phyloP scores from a whole-genome alignment of 2,797 vertebrate species.

The Phalloptychus januarius region DNA sequence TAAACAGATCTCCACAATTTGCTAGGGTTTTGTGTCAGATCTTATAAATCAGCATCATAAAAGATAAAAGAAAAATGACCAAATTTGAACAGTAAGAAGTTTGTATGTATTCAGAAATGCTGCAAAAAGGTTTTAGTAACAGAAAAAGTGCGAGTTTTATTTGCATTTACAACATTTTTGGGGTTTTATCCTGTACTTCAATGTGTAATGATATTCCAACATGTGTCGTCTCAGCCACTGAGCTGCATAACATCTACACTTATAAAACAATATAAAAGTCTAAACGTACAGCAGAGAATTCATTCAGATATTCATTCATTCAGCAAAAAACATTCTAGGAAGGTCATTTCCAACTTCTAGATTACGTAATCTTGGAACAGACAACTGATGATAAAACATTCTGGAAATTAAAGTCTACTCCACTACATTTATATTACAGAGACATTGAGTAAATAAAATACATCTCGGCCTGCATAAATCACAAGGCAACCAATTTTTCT shows the following conservation, averaged over 20 bases:
- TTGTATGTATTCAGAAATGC: neutral
- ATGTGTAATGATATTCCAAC: too few species aligned
- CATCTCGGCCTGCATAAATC: neutral
- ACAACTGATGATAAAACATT: neutral
- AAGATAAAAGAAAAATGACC: neutral
- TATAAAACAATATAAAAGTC: neutral
- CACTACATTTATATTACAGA: neutral
- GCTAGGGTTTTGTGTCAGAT: neutral
- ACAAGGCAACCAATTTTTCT: neutral
- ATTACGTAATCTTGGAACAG: neutral
- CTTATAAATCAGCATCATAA: neutral
- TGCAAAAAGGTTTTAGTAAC: neutral
- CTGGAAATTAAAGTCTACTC: constrained; percentile 4
- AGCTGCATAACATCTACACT: neutral
- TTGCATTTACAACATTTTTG: neutral
- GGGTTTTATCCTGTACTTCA: neutral
- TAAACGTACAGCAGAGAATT: neutral
- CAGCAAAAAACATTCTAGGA: constrained; percentile 3
- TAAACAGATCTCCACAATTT: neutral
- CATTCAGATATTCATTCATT: constrained; percentile 3
- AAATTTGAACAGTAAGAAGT: neutral
- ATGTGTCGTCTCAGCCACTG: neutral
- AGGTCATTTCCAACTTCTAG: neutral
- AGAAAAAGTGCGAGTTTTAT: neutral
- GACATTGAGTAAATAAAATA: neutral